Percentiles rank a stretch among this genome's conserved stretches.
These are phyloP conservation scores for Sebastes matsubarae DNA, from an alignment of 2,797 vertebrate genomes.

Conservation along the genomic window DNA sequence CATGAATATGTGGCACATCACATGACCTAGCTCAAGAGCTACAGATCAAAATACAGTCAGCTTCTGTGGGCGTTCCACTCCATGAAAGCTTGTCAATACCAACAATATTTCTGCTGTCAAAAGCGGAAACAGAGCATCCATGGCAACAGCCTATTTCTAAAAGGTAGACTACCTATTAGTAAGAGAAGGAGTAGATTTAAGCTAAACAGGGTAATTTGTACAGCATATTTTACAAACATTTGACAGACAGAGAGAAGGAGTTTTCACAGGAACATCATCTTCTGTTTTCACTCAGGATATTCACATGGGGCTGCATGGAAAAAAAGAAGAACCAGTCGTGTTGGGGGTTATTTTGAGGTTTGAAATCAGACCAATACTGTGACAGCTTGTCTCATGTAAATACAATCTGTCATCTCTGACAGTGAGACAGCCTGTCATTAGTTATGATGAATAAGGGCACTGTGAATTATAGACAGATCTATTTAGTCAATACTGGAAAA, in stretches of 20 bases:
- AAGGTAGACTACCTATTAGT: neutral
- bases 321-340: neutral
- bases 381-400: neutral
- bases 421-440: neutral
- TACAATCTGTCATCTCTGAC: neutral
- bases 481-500: neutral
- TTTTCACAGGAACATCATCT: neutral
- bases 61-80: neutral
- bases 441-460: neutral
- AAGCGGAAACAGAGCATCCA: neutral
- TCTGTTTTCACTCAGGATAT: neutral
- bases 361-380: neutral
- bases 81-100: slow-evolving; percentile 4
- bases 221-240: neutral
- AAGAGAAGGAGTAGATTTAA: neutral
- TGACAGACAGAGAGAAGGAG: neutral
- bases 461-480: neutral
- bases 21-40: neutral
- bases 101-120: neutral
- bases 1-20: neutral
- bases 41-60: slow-evolving; percentile 11
- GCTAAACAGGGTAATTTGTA: neutral
- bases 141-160: neutral
- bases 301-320: neutral
- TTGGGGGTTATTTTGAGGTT: neutral